These are phyloP conservation scores for Chymomyza fuscimana DNA, from an alignment of 2,888 invertebrate species.

Conservation along the genomic window DNA sequence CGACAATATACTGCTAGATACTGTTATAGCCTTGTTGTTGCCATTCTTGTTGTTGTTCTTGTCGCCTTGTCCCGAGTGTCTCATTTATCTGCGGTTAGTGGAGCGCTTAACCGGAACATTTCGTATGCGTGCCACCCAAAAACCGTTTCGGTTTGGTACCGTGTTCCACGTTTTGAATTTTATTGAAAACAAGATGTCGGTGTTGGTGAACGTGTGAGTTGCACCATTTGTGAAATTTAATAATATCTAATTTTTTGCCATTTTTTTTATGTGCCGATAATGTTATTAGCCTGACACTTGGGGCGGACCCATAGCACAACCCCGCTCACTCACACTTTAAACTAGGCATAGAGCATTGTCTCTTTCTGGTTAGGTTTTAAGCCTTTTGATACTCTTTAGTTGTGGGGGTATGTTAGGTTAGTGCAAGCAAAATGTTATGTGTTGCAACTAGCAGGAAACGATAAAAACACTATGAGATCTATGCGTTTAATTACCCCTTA, in stretches of 20 bases:
- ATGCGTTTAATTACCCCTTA: no score
- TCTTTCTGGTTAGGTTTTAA: slow-evolving; percentile 29
- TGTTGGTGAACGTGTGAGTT: slow-evolving; percentile 18
- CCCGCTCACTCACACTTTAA: background rate
- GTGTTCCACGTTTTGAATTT: slow-evolving; percentile 44
- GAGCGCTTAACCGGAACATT: slow-evolving; percentile 23
- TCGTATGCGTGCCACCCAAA: slow-evolving; percentile 3
- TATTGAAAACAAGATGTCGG: slow-evolving; percentile 49
- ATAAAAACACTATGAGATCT: no score
- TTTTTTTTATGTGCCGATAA: slow-evolving; percentile 61
- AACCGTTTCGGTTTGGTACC: background rate
- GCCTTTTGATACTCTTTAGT: background rate
- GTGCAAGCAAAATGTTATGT: no score
- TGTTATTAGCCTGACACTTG: slow-evolving; percentile 55
- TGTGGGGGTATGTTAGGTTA: no score
- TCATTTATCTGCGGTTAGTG: slow-evolving; percentile 69
- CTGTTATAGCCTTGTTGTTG: slow-evolving; percentile 38
- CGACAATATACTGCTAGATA: slow-evolving; percentile 27
- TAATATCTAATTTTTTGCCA: slow-evolving; percentile 51
- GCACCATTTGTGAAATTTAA: slow-evolving; percentile 58
- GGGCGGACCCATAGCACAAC: no score
- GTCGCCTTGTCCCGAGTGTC: slow-evolving; percentile 58
- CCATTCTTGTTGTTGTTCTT: slow-evolving; percentile 20
- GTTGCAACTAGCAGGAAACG: no score
- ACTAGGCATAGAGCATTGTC: slow-evolving; percentile 26